Conservation (phyloP, 2,113 vertebrate genomes). For the Corythoichthys intestinalis region DNA sequence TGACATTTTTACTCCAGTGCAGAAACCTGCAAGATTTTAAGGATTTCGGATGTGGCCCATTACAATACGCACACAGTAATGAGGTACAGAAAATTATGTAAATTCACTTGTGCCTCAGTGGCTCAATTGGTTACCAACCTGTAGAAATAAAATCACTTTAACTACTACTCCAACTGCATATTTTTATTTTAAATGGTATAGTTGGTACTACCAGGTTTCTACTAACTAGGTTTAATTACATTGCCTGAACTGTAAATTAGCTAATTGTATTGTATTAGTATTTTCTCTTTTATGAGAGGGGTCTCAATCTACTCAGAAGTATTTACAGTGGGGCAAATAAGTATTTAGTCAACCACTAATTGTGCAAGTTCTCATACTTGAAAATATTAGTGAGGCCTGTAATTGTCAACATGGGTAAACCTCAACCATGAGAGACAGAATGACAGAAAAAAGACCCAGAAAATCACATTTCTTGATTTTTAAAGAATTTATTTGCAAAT, state of each 20-base stretch:
- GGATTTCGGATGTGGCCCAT: constrained; percentile 35
- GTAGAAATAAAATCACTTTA: not conserved
- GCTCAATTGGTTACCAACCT: not conserved
- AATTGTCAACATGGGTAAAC: no score
- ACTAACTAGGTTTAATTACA: no score
- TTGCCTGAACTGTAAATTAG: no score
- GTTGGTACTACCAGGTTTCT: not conserved
- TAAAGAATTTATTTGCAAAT: no score
- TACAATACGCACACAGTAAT: constrained; percentile 30
- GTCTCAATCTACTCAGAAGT: not conserved
- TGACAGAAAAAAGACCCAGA: no score
- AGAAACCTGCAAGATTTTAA: constrained; percentile 35
- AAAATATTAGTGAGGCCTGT: no score
- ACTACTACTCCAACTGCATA: not conserved
- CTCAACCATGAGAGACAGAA: no score
- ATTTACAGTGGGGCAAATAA: no score
- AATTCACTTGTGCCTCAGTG: not conserved
- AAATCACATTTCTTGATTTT: no score
- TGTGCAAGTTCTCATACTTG: no score
- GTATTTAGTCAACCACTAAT: no score
- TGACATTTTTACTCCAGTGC: not conserved
- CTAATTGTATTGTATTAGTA: not conserved
- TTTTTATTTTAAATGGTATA: not conserved
- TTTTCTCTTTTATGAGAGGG: not conserved
- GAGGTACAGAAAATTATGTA: constrained; percentile 6